Base-by-base conservation (phyloP, 2,797 vertebrate species). In the Macropus fuliginosus region DNA sequence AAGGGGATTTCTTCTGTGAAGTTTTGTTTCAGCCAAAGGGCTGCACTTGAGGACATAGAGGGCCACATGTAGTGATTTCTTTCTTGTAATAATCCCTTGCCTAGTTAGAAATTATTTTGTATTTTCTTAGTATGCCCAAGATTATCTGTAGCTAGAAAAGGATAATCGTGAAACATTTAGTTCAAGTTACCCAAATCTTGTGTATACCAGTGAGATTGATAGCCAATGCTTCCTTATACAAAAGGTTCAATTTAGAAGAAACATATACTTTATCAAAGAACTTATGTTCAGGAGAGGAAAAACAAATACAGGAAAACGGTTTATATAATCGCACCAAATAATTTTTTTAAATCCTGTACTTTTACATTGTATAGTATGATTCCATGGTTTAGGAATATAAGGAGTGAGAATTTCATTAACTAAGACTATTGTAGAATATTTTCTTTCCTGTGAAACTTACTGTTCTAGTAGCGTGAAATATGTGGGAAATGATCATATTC, bases 381-480 rank as follows among this genome's bases (percentile, higher is more conserved):
- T 91, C 52, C 92, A 0, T 93, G 74, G 34, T 91, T 89, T n/a
- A 66, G 97, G 81, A 74, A 94, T 55, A 66, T 87, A 55, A 56
- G 11, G 93, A 94, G 59, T 89, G 24, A 95, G 91, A 97, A 40
- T 59, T 55, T 81, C 56, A 4, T 57, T 94, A 93, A 91, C 66
- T 93, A 91, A 54, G 50, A 91, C 16, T 91, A 55, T 54, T 46
- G 24, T 18, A 31, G 54, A 52, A 91, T 91, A 31, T 91, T 92
- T 52, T 92, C 74, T 95, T 5, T 66, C 94, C n/a, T 56, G 29
- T 96, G 27, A 92, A 94, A 95, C 91, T 97, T 93, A 91, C 21
- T 94, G 54, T 87, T 55, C 52, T 93, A 55, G 52, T 91, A 57
- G 87, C 55, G 34, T 92, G 93, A 92, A 54, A 91, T 94, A 94